These are phyloP conservation scores for Rhabdornis inornatus DNA, from an alignment of 2,113 vertebrate genomes.

Conservation along the genomic window DNA sequence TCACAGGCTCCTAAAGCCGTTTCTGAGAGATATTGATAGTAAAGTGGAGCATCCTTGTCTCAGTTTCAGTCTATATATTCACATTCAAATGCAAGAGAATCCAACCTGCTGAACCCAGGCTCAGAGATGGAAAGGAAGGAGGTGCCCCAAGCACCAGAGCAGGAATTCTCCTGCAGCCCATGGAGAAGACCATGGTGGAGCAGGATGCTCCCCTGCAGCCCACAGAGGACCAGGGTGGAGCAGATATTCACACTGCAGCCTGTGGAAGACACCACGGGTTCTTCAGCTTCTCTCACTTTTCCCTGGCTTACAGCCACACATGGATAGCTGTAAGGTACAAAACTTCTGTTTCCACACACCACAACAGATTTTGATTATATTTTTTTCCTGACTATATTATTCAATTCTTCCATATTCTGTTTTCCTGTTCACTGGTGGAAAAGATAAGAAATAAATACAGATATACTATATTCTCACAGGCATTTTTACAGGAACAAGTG, in stretches of 20 bases:
- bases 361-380: neutral
- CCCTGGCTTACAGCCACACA: neutral
- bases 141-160: neutral
- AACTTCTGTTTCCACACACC: neutral
- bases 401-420: neutral
- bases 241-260: neutral
- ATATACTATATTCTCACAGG: neutral
- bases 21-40: neutral
- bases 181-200: neutral
- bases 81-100: neutral
- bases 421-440: neutral
- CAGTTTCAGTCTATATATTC: neutral
- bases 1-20: neutral
- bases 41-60: neutral
- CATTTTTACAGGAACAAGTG: neutral
- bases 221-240: neutral
- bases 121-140: neutral
- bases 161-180: neutral
- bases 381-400: neutral
- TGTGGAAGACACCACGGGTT: accelerated
- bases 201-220: neutral
- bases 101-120: neutral
- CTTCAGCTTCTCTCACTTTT: neutral
- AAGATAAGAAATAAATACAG: neutral
- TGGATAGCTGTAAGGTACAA: neutral